A percentile compares a stretch with the other conserved stretches of the same genome.
phyloP scores from a whole-genome alignment of 1,140 invertebrate genomes.

The Gyrodactylus bullatarudis region DNA sequence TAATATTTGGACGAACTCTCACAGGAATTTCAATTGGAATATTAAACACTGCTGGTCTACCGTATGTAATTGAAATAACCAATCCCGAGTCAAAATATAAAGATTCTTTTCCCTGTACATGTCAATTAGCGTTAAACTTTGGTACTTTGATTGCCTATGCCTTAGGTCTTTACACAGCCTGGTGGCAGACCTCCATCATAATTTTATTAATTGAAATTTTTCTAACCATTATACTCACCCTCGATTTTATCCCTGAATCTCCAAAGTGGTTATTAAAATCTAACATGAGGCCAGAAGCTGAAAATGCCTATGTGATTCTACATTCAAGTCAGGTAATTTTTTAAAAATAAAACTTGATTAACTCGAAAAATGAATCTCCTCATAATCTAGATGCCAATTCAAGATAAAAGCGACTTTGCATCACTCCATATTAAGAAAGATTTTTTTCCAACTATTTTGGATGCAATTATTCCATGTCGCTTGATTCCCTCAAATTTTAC shows the following conservation, averaged over 20 bases:
- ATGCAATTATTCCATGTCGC: not conserved
- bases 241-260: not conserved
- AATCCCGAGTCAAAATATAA: not conserved
- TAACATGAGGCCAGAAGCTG: not conserved
- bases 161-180: not conserved
- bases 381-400: not conserved
- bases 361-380: not conserved
- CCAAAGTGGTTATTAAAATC: not conserved
- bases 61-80: not conserved
- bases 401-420: not conserved
- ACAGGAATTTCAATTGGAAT: not conserved
- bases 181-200: not conserved
- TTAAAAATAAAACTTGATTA: not conserved
- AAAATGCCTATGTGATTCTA: not conserved
- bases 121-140: not conserved
- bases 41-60: not conserved
- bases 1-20: not conserved
- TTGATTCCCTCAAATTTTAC: not conserved
- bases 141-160: not conserved
- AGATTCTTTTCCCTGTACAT: not conserved
- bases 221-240: not conserved
- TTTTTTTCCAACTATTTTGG: not conserved
- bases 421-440: not conserved
- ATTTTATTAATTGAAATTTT: not conserved
- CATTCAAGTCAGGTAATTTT: not conserved